Evolutionary conservation across 2,797 vertebrate species (phyloP), one percentile per base, ranked within the genome.

Genomic region (Rhyacichthys aspro): DNA sequence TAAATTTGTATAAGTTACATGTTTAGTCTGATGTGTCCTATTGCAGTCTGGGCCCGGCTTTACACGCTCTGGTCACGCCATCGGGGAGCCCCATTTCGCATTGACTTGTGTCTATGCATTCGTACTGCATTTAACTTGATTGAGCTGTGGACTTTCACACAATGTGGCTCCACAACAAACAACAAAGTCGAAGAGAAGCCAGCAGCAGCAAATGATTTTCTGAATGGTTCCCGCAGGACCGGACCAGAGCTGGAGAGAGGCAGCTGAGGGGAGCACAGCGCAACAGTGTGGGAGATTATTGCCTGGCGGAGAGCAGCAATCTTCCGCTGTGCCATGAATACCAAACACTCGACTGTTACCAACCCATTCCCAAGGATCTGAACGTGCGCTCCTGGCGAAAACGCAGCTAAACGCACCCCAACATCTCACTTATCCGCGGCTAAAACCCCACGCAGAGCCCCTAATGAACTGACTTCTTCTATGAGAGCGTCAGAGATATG

Each of bases 261-360:
- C 23, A 28, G 32, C 46, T 48, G 28, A 34, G 42, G 23, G 48
- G 15, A 17, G 48, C 48, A 16, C 33, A 18, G 49, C 49, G 49
- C 50, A 53, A 53, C 50, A 53, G 54, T 8, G 69, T 47, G 69
- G 48, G 79, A 82, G 84, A 85, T 86, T 78, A 85, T 75, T 83
- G 80, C 78, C 76, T 81, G 79, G 78, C 80, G 75, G 66, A 86
- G 78, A 85, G 79, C 79, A 85, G 78, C 83, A 79, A 82, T 81
- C 79, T 73, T 47, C 70, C 65, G 72, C 67, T 85, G 86, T 79
- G 74, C 78, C 70, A 75, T 83, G 85, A 86, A 85, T 86, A 85
- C 78, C 77, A 87, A 89, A 75, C 80, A 81, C 60, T 47, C 56
- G 63, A 53, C 68, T 68, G 52, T 54, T 18, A 55, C 50, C 64